Base-by-base conservation (phyloP, 2,888 invertebrate species). In the Carabus problematicus region DNA sequence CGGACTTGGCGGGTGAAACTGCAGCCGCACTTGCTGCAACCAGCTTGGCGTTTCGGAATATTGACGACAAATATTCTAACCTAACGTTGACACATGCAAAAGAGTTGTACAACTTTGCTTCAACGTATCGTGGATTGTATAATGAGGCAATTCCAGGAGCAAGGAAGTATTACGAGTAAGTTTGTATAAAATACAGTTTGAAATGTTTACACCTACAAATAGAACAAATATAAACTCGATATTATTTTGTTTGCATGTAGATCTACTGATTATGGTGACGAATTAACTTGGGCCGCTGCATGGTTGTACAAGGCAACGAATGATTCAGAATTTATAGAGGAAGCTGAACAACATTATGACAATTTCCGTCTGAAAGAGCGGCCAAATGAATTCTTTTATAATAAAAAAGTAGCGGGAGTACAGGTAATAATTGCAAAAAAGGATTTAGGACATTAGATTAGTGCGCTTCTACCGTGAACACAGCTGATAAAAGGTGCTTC, bases 1-100 rank as follows among this genome's bases (percentile, higher is more conserved):
- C 87, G 1, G 88, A 88, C 75, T 76, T 88, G 12, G 87, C 87
- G 1, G 87, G 84, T 0, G 88, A 88, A 76, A 84, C 85, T 0
- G 84, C 87, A 0, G 87, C 87, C 0, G 86, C 87, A 3, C 78
- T 88, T 60, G 85, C 87, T 0, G 85, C 86, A 0, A 82, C 85
- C 1, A 84, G 84, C 64, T 75, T 87, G 11, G 81, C 85, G 0
- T 87, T 86, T 70, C 79, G 78, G 9, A 76, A 78, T 45, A 74
- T 79, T 11, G 80, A 86, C 71, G 72, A 77, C 1, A 76, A 75
- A 0, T 86, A 86, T 74, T 81, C 85, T 0, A 76, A 76, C 11
- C 70, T 76, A 45, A 80, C 84, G 54, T 74, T 86, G 14, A 75
- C 74, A n/a, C 86, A 86, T 74, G 82, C 86, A 1, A 79, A 77